Evolutionary conservation across 2,113 vertebrate species (phyloP).

Genomic region (Ptilorrhoa leucosticta): DNA sequence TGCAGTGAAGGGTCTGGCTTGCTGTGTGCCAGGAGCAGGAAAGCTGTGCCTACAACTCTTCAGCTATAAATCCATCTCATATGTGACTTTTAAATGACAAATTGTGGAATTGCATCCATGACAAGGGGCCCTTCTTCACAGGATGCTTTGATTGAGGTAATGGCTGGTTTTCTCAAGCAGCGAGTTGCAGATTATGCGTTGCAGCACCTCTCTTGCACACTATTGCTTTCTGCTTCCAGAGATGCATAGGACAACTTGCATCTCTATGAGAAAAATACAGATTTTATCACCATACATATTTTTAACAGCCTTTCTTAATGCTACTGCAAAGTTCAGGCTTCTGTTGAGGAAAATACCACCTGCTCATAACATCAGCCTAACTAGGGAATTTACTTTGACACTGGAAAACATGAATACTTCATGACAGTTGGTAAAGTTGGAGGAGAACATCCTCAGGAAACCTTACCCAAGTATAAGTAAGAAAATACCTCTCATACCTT

Average conservation of each 20-base stretch:
- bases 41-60: background rate
- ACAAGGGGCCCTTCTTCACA: background rate
- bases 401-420: background rate
- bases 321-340: background rate
- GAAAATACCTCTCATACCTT: slow-evolving; percentile 64
- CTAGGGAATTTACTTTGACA: background rate
- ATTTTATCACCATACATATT: background rate
- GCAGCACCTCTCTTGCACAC: background rate
- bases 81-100: background rate
- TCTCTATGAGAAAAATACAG: background rate
- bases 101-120: background rate
- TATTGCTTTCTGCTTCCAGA: background rate
- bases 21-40: background rate
- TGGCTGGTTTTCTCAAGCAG: background rate
- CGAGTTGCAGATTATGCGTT: background rate
- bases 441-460: background rate
- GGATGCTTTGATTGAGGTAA: background rate
- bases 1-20: background rate
- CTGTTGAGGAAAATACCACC: background rate
- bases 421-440: background rate
- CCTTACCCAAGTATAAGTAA: background rate
- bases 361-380: background rate
- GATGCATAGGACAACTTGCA: background rate
- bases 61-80: background rate
- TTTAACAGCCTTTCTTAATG: background rate